Evolutionary conservation across 1,140 invertebrate species (phyloP).

Genomic region (Asobara japonica): DNA sequence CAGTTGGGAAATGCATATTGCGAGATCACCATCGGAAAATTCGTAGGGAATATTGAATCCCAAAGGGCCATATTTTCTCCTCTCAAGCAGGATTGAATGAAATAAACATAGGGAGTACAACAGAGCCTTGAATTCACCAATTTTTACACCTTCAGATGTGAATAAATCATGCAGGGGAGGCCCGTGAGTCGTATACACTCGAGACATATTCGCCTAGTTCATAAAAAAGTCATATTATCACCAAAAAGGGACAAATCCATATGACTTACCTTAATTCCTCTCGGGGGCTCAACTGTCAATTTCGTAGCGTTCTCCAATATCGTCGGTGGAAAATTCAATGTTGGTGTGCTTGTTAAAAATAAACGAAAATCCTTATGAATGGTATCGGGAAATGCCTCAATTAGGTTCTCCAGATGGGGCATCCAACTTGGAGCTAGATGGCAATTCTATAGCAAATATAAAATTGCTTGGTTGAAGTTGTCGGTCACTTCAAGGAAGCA

Average conservation of each 20-base stretch:
- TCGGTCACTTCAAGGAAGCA: too few relatives aligned
- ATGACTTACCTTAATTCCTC: slow-evolving; percentile 67
- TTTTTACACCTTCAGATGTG: slow-evolving; percentile 66
- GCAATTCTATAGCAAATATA: slow-evolving; percentile 74
- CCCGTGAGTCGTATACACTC: slow-evolving; percentile 69
- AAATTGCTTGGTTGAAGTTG: too few relatives aligned
- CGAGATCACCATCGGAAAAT: slow-evolving; percentile 79
- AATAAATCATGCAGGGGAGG: slow-evolving; percentile 69
- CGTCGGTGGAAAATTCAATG: slow-evolving; percentile 72
- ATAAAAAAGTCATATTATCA: background rate
- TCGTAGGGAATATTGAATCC: slow-evolving; percentile 83
- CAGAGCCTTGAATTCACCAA: slow-evolving; percentile 71
- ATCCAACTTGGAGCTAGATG: slow-evolving; percentile 81
- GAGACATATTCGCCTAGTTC: slow-evolving; percentile 71
- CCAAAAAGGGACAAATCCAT: background rate
- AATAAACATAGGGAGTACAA: slow-evolving; percentile 78
- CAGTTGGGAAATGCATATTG: slow-evolving; percentile 77
- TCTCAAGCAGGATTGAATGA: slow-evolving; percentile 75
- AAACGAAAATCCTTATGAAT: slow-evolving; percentile 74
- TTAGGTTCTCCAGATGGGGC: slow-evolving; percentile 69
- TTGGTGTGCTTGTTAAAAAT: slow-evolving; percentile 79
- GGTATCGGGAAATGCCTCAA: slow-evolving; percentile 67
- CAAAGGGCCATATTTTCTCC: slow-evolving; percentile 77
- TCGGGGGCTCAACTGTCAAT: slow-evolving; percentile 79
- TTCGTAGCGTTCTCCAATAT: slow-evolving; percentile 78